These are phyloP conservation scores for Drosophila nannoptera DNA, from an alignment of 1,140 invertebrate genomes.

Conservation along the genomic window DNA sequence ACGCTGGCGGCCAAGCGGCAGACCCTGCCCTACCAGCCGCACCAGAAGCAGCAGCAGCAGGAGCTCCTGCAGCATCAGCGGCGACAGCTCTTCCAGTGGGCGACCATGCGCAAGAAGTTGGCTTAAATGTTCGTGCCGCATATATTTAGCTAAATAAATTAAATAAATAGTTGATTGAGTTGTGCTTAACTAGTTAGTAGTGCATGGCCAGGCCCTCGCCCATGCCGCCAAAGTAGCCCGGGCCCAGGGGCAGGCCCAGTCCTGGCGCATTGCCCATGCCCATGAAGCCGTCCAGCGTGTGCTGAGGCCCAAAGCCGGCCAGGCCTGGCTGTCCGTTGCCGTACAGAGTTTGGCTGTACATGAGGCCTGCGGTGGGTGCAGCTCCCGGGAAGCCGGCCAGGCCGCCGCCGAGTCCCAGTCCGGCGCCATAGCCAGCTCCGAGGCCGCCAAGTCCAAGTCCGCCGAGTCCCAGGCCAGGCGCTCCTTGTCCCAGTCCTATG, in stretches of 20 bases:
- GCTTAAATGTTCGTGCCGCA: slow-evolving; percentile 35
- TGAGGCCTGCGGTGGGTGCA: slow-evolving; percentile 3
- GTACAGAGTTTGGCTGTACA: slow-evolving; percentile 37
- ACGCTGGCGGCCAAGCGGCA: slow-evolving; percentile 32
- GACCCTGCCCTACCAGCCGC: slow-evolving; percentile 7
- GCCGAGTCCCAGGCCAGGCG: slow-evolving; percentile 1
- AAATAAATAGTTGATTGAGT: slow-evolving; percentile 58
- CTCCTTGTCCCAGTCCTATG: slow-evolving; percentile 18
- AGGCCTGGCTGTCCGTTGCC: slow-evolving; percentile 34
- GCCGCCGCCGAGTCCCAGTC: slow-evolving; percentile 1
- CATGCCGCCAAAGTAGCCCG: slow-evolving; percentile 13
- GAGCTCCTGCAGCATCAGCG: slow-evolving; percentile 15
- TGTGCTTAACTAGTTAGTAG: background rate
- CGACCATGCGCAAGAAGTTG: slow-evolving; percentile 41
- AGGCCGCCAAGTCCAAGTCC: background rate
- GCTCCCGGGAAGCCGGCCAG: slow-evolving; percentile 3
- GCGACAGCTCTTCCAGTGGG: slow-evolving; percentile 33
- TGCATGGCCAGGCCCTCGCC: slow-evolving; percentile 10
- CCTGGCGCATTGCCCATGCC: slow-evolving; percentile 58
- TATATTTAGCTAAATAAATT: slow-evolving; percentile 64
- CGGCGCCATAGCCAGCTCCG: slow-evolving; percentile 6
- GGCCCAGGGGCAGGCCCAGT: slow-evolving; percentile 8
- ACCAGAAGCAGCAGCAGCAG: slow-evolving; percentile 6
- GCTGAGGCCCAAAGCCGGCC: slow-evolving; percentile 44
- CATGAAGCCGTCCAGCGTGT: slow-evolving; percentile 50